Percentiles rank a stretch among this genome's conserved stretches.
These are phyloP conservation scores for Celastrina argiolus DNA, from an alignment of 2,888 invertebrate species.

Conservation along the genomic window DNA sequence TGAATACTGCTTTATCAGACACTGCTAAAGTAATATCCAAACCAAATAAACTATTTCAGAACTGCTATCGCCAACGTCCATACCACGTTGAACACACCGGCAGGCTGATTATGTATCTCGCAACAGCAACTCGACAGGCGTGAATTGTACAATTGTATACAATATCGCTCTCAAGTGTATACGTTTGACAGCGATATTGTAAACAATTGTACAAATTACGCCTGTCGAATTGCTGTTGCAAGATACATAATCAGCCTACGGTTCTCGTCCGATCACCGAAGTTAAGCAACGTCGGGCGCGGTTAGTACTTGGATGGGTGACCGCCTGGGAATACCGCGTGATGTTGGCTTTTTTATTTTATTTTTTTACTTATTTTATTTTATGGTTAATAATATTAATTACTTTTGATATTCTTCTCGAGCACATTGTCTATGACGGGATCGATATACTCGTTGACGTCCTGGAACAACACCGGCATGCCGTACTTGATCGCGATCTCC, in stretches of 20 bases:
- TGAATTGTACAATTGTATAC: no score
- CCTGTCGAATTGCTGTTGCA: no score
- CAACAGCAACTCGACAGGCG: no score
- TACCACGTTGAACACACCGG: conserved; percentile 29
- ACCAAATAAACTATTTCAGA: not conserved
- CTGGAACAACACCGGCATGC: conserved; percentile 91
- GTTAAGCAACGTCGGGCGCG: conserved; percentile 51
- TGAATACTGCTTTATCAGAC: not conserved
- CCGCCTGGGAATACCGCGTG: not conserved
- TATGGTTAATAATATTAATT: conserved; percentile 24
- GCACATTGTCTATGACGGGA: conserved; percentile 91
- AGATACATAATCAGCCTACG: no score
- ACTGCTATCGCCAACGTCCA: not conserved
- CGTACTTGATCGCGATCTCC: conserved; percentile 93
- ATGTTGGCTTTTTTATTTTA: not conserved
- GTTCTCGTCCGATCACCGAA: conserved; percentile 41
- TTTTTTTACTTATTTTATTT: not conserved
- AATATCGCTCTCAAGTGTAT: no score
- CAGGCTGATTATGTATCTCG: no score
- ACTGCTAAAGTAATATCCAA: not conserved
- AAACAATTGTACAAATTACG: no score
- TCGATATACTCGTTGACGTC: conserved; percentile 96
- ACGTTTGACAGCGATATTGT: no score
- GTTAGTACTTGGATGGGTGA: conserved; percentile 41
- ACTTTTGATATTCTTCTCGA: conserved; percentile 91